Percentiles rank a stretch among this genome's conserved stretches.
phyloP scores from a whole-genome alignment of 2,113 vertebrate species.

The Gallinago jamesoni region DNA sequence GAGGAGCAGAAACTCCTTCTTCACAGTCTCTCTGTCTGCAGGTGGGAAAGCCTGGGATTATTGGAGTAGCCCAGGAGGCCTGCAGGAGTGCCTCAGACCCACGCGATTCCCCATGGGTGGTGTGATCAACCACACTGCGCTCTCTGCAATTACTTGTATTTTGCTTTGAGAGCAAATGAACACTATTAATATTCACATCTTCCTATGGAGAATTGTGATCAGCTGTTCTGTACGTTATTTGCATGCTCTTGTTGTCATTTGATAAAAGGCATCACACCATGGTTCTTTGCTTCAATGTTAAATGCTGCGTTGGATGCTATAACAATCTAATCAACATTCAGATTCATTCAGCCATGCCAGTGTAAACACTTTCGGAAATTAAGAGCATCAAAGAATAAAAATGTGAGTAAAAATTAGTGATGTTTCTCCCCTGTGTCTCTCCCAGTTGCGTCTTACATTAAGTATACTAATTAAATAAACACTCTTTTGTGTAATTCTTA shows the following conservation, averaged over 20 bases:
- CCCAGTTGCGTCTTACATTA: background rate
- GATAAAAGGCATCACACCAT: constrained; percentile 39
- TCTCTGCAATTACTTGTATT: background rate
- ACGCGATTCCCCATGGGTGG: background rate
- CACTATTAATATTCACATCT: constrained; percentile 3
- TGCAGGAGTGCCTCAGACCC: background rate
- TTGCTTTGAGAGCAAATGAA: constrained; percentile 8
- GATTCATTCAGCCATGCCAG: constrained; percentile 23
- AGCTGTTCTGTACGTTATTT: constrained; percentile 36
- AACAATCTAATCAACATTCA: constrained; percentile 53
- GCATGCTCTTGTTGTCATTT: constrained; percentile 29
- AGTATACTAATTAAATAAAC: constrained; percentile 53
- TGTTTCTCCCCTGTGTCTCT: constrained; percentile 53
- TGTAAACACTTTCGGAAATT: constrained; percentile 34
- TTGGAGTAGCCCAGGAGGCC: background rate
- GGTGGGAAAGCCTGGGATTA: background rate
- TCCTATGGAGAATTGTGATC: constrained; percentile 33
- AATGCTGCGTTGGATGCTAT: constrained; percentile 8
- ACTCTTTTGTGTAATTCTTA: constrained; percentile 37
- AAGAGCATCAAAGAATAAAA: constrained; percentile 51
- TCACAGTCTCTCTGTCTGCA: background rate
- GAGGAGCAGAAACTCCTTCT: background rate
- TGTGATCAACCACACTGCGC: background rate
- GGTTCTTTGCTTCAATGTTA: constrained; percentile 17
- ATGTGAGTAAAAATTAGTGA: constrained; percentile 41